Conservation (phyloP, 2,888 invertebrate genomes). For the Leptinotarsa juncta region DNA sequence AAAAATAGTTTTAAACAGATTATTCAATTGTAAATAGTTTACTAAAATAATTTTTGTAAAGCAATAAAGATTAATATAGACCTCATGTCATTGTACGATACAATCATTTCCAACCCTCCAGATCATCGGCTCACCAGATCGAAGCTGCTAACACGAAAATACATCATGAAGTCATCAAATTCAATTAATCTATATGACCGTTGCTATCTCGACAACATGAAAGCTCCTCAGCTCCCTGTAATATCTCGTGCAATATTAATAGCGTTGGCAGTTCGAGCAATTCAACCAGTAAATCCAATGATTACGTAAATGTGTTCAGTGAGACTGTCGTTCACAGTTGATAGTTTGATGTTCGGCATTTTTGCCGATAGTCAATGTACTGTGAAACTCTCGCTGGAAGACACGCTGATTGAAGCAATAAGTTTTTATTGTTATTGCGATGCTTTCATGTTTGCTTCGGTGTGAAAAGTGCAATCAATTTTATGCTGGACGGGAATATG, state of each 20-base stretch:
- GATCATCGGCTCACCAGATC: not conserved
- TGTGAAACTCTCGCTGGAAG: conserved; percentile 23
- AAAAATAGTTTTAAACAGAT: no score
- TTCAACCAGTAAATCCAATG: conserved; percentile 43
- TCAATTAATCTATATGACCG: conserved; percentile 32
- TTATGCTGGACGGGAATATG: conserved; percentile 2
- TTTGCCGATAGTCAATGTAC: conserved; percentile 33
- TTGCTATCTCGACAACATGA: conserved; percentile 33
- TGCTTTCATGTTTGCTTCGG: conserved; percentile 8
- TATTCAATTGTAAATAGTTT: not conserved
- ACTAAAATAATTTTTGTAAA: no score
- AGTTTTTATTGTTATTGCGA: conserved; percentile 25
- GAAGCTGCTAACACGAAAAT: not conserved
- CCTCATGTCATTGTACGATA: no score
- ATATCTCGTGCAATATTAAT: conserved; percentile 44
- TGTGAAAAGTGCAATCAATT: conserved; percentile 14
- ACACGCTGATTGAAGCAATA: conserved; percentile 24
- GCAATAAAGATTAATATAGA: no score
- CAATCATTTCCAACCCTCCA: no score
- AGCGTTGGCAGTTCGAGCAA: conserved; percentile 33
- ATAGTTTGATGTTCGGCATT: conserved; percentile 37
- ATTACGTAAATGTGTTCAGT: conserved; percentile 42
- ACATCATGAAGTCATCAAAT: conserved; percentile 30
- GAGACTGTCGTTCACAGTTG: conserved; percentile 33
- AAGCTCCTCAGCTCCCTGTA: conserved; percentile 24